These are phyloP conservation scores for Onthophagus sagittarius DNA, from an alignment of 2,888 invertebrate species.

Conservation along the genomic window DNA sequence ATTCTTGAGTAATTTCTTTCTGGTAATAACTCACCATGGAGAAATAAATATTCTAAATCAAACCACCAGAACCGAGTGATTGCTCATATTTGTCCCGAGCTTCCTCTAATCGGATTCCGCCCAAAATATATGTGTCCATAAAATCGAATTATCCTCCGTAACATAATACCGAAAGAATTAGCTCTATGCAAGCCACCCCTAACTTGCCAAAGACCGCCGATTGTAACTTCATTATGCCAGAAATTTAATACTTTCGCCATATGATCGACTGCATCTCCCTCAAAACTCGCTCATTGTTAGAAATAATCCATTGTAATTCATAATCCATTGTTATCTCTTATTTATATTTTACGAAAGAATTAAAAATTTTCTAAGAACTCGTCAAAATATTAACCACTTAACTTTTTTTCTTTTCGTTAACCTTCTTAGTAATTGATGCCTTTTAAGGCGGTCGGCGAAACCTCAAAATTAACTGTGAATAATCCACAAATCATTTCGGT, in stretches of 20 bases:
- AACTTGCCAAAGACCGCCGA: conserved; percentile 15
- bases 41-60: no score
- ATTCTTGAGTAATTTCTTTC: no score
- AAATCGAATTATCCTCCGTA: conserved; percentile 33
- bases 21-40: no score
- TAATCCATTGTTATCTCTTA: background rate
- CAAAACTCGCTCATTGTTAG: background rate
- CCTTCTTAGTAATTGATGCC: background rate
- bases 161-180: conserved; percentile 34
- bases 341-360: no score
- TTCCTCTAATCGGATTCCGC: conserved; percentile 26
- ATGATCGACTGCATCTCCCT: conserved; percentile 14
- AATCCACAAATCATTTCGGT: background rate
- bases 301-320: background rate
- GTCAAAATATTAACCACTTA: background rate
- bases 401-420: background rate
- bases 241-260: conserved; percentile 22
- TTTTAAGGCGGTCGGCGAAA: background rate
- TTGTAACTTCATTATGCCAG: conserved; percentile 24
- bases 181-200: conserved; percentile 24
- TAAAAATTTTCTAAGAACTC: background rate
- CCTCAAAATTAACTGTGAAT: background rate
- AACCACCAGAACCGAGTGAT: background rate
- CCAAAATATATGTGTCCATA: conserved; percentile 30
- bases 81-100: background rate